phyloP scores from a whole-genome alignment of 92 coral and sea anemone species.

The Heteractis magnifica region DNA sequence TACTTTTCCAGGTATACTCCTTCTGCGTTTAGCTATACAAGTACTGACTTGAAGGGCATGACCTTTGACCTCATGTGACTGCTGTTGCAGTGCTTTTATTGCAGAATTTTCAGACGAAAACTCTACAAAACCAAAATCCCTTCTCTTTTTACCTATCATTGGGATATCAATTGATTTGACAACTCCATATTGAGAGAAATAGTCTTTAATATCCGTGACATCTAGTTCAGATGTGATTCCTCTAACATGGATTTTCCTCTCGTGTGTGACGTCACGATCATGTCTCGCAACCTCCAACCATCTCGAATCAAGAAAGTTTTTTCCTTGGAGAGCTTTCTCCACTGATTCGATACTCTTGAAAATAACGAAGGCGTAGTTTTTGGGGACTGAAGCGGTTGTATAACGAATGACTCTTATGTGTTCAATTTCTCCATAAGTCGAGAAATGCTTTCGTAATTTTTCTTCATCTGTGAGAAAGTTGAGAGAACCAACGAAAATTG shows the following conservation, averaged over 20 bases:
- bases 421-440: conserved; percentile 41
- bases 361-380: conserved; percentile 54
- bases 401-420: conserved; percentile 25
- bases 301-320: conserved; percentile 50
- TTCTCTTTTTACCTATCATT: conserved; percentile 19
- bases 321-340: conserved; percentile 31
- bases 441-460: conserved; percentile 40
- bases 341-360: conserved; percentile 39
- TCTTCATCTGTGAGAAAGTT: conserved; percentile 31
- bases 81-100: conserved; percentile 36
- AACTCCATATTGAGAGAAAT: conserved; percentile 56
- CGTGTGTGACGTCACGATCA: conserved; percentile 9
- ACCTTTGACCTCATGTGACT: conserved; percentile 30
- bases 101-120: conserved; percentile 38
- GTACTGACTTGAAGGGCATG: conserved; percentile 42
- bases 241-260: conserved; percentile 41
- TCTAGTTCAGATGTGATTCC: conserved; percentile 31
- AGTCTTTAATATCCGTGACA: conserved; percentile 23
- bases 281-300: conserved; percentile 29
- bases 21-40: conserved; percentile 40
- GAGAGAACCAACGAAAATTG: conserved; percentile 46
- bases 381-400: conserved; percentile 20
- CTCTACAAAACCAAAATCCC: conserved; percentile 61
- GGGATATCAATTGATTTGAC: conserved; percentile 34
- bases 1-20: conserved; percentile 43